A percentile compares a stretch with the other conserved stretches of the same genome.
Conservation (phyloP, 2,113 vertebrate species). For the Neopipo cinnamomea region DNA sequence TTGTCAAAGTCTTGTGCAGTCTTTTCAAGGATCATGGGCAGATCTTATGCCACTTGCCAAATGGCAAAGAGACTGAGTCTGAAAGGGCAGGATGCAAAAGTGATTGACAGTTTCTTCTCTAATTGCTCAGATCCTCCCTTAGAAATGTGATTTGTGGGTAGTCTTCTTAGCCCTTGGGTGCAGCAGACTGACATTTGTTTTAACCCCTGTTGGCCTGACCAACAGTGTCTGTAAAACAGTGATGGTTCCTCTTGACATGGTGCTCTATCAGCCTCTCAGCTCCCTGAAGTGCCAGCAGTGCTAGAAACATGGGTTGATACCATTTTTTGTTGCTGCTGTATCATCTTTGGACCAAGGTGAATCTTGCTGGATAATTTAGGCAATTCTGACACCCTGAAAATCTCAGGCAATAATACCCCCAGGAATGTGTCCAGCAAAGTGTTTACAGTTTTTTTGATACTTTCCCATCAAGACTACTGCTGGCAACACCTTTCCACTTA, state of each 20-base stretch:
- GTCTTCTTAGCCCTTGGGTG: background rate
- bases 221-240: background rate
- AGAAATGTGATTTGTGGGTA: background rate
- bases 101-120: background rate
- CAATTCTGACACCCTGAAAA: background rate
- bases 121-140: background rate
- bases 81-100: background rate
- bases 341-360: background rate
- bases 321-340: background rate
- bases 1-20: background rate
- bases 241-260: accelerated
- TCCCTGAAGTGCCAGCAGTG: background rate
- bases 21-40: background rate
- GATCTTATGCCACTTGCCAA: background rate
- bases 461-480: background rate
- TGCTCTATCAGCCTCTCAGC: background rate
- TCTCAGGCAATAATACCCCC: background rate
- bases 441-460: background rate
- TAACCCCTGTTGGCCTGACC: background rate
- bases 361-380: background rate
- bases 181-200: background rate
- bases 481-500: background rate
- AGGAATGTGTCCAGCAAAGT: background rate
- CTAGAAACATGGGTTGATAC: background rate
- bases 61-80: background rate